phyloP scores from a whole-genome alignment of 1,140 invertebrate genomes.

The Eufriesea mexicana region DNA sequence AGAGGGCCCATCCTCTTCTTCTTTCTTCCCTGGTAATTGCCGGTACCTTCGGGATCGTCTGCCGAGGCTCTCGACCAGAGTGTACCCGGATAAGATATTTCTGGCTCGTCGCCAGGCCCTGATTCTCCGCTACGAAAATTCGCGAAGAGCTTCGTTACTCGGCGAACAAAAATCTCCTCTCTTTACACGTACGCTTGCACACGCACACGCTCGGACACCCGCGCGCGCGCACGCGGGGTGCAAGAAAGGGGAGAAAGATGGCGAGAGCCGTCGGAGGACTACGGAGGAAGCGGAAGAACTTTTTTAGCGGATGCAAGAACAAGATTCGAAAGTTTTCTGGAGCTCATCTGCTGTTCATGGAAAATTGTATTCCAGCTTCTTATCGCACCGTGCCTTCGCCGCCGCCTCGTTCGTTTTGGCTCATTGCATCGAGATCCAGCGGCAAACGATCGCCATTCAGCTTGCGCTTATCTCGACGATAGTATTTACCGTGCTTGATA shows the following conservation, averaged over 20 bases:
- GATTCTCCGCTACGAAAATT: conserved; percentile 23
- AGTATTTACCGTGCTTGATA: not conserved
- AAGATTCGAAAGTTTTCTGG: conserved; percentile 39
- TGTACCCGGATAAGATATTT: conserved; percentile 36
- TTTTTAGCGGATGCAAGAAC: conserved; percentile 22
- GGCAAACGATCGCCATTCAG: not conserved
- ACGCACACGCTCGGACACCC: accelerated
- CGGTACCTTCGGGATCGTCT: conserved; percentile 11
- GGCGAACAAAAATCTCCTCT: not conserved
- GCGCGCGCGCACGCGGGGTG: not conserved
- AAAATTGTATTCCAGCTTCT: conserved; percentile 38
- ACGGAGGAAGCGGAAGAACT: not conserved
- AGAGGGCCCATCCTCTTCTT: accelerated
- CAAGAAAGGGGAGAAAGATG: too few relatives aligned
- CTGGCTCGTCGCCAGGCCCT: conserved; percentile 27
- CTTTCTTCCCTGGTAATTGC: conserved; percentile 25
- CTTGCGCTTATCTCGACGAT: not conserved
- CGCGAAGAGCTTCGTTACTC: conserved; percentile 3
- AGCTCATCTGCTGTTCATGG: conserved; percentile 21
- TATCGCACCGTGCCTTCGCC: not conserved
- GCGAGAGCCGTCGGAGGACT: not conserved
- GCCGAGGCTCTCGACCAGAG: conserved; percentile 10
- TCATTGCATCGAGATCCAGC: not conserved
- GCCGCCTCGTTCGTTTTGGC: conserved; percentile 12
- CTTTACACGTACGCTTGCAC: not conserved